Base-by-base conservation (phyloP, 1,140 invertebrate species). In the Pollicipes pollicipes region DNA sequence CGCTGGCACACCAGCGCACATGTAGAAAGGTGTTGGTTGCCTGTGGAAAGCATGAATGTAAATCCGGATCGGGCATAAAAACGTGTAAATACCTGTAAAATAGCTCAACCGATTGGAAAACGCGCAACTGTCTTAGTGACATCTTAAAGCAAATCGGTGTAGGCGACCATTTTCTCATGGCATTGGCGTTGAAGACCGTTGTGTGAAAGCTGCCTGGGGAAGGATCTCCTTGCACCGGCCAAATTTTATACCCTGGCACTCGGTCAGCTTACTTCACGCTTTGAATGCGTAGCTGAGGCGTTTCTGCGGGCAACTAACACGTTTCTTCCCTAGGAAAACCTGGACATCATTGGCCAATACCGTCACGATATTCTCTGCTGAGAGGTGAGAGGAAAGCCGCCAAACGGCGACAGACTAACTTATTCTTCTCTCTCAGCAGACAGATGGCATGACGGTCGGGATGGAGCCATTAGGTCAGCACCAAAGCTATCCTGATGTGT, bases 281-380 rank as follows among this genome's bases (percentile, higher is more conserved):
- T 58, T 58, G 45, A 58, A 58, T 58, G 45, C 45, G 45, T 58
- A 58, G 45, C 45, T 21, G 45, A 58, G 45, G 45, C 45, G 24
- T 58, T 58, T 58, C 45, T 21, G 24, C 45, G 45, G 45, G 45
- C 45, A 58, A 58, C 45, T 58, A 58, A 58, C 45, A 58, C 45
- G 45, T 75, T 69, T 72, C 70, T 71, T 71, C 70, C 74, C 69
- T 74, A 88, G 82, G 87, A 88, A 83, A 88, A 85, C 83, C 85
- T 88, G 85, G 88, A 88, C 83, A 87, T 88, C 82, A 88, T 88
- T 83, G 88, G 88, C 79, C 86, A 88, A 83, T 89, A 87, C 85
- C 88, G 88, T 83, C 86, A 87, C 82, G 87, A 88, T 85, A 88
- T 89, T 84, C 88, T 88, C 85, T 88, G 87, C 83, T 88, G 86